phyloP scores from a whole-genome alignment of 2,888 invertebrate genomes.

The Laspeyria flexula region DNA sequence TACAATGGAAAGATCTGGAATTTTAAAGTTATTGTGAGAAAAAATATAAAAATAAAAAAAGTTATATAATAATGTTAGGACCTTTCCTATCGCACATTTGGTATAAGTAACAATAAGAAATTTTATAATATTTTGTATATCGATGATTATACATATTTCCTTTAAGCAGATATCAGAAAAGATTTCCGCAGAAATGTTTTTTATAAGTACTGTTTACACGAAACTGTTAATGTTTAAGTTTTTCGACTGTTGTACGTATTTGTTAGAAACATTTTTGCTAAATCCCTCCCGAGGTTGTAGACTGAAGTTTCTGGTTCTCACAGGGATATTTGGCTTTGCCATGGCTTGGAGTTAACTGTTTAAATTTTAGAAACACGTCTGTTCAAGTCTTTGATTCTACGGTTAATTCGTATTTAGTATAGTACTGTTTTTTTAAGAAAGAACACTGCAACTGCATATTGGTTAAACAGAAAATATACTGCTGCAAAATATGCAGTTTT shows the following conservation, averaged over 20 bases:
- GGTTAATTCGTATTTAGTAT: too few species aligned
- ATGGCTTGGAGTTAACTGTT: not conserved
- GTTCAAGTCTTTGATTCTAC: too few species aligned
- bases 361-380: too few species aligned
- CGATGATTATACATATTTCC: constrained; percentile 59
- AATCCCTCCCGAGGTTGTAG: constrained; percentile 55
- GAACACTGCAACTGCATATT: too few species aligned
- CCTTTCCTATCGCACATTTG: constrained; percentile 55
- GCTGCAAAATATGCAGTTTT: not conserved
- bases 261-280: constrained; percentile 58
- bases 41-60: constrained; percentile 47
- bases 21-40: constrained; percentile 52
- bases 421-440: too few species aligned
- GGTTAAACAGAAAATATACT: not conserved
- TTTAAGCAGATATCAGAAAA: constrained; percentile 61
- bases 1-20: constrained; percentile 60
- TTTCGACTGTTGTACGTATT: constrained; percentile 50
- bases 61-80: constrained; percentile 49
- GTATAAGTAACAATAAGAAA: constrained; percentile 47
- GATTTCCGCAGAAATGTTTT: constrained; percentile 64
- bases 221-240: constrained; percentile 44
- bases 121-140: constrained; percentile 49
- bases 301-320: constrained; percentile 39
- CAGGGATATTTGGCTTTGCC: not conserved
- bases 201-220: constrained; percentile 46